These are phyloP conservation scores for Chloropsis cyanopogon DNA, from an alignment of 2,113 vertebrate species.

Conservation along the genomic window DNA sequence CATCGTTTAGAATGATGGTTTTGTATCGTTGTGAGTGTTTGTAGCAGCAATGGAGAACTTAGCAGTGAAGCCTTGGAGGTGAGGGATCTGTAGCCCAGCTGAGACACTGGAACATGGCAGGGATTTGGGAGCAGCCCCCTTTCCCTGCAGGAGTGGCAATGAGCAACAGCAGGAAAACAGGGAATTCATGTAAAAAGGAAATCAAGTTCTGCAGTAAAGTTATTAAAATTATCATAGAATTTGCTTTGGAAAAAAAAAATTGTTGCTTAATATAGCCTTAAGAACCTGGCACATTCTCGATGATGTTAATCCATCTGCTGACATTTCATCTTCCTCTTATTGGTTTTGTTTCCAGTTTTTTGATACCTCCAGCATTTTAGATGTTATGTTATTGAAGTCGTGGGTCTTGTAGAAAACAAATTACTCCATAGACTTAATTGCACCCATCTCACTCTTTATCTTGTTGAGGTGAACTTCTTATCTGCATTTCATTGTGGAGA, in stretches of 20 bases:
- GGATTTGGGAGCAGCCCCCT: neutral
- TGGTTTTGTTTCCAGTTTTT: constrained; percentile 61
- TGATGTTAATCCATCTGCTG: constrained; percentile 60
- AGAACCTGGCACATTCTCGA: constrained; percentile 37
- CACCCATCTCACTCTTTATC: constrained; percentile 52
- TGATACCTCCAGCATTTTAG: constrained; percentile 65
- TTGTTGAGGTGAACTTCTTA: constrained; percentile 60
- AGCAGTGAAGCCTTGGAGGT: neutral
- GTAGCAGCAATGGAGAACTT: neutral
- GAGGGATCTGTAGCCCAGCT: neutral
- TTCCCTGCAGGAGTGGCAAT: neutral
- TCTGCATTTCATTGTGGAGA: constrained; percentile 51
- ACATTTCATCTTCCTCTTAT: constrained; percentile 55
- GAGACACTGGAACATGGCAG: neutral
- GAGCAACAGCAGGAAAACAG: neutral
- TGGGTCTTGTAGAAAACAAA: constrained; percentile 61
- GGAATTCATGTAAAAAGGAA: constrained; percentile 8
- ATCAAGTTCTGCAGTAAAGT: neutral
- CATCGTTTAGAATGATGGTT: neutral
- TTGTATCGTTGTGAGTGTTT: neutral
- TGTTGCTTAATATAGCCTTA: constrained; percentile 56
- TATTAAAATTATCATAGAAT: constrained; percentile 51
- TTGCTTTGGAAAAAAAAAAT: constrained; percentile 20
- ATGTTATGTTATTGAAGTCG: constrained; percentile 61
- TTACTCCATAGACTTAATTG: constrained; percentile 62